Evolutionary conservation across 2,797 vertebrate species (phyloP).

Genomic region (Pogoniulus pusillus): DNA sequence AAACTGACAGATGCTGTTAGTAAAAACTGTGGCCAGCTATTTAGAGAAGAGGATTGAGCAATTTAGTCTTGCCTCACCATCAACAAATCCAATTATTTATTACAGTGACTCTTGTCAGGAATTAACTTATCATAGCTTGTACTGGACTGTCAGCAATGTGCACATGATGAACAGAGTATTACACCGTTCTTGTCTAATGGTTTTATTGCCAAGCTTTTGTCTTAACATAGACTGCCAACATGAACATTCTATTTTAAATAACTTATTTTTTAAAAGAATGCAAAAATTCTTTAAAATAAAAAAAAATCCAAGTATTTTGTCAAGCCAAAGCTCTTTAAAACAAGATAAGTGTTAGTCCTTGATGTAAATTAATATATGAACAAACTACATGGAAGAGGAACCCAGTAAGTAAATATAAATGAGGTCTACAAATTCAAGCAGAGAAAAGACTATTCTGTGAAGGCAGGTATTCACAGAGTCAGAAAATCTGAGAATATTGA

Average conservation of each 20-base stretch:
- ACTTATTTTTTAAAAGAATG: neutral
- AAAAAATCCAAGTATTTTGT: neutral
- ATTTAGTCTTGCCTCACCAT: constrained; percentile 31
- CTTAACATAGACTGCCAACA: neutral
- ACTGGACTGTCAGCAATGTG: neutral
- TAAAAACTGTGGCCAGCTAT: neutral
- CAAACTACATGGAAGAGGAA: neutral
- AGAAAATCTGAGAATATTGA: neutral
- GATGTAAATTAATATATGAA: neutral
- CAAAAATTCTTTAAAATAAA: neutral
- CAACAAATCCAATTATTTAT: constrained; percentile 46
- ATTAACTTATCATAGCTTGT: neutral
- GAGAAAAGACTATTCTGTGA: neutral
- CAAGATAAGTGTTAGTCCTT: neutral
- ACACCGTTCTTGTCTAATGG: neutral
- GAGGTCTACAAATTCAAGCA: neutral
- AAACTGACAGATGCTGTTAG: neutral
- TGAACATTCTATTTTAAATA: neutral
- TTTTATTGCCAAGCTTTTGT: neutral
- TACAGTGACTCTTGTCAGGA: neutral
- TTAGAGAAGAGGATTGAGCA: constrained; percentile 21
- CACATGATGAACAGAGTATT: neutral
- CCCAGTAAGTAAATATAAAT: neutral
- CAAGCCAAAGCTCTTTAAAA: neutral
- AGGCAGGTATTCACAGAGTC: neutral